Percentiles rank a stretch among this genome's conserved stretches.
Evolutionary conservation across 1,140 invertebrate genomes (phyloP).

Genomic region (Liolophura sinensis): DNA sequence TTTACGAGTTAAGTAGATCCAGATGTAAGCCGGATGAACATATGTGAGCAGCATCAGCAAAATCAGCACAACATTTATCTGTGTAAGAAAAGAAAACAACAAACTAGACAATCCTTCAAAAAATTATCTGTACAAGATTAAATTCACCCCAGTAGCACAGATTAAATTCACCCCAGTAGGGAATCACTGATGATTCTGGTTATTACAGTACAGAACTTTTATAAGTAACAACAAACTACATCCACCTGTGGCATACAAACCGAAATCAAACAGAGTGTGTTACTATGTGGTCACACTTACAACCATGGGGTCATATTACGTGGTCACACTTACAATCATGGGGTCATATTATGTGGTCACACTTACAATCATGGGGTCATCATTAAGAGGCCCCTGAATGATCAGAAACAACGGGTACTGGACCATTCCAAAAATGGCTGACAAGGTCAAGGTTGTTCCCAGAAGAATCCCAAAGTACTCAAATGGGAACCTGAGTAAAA

Average conservation of each 20-base stretch:
- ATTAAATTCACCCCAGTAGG: too few species aligned
- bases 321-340: slow-evolving; percentile 19
- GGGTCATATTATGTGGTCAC: background rate
- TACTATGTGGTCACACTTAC: slow-evolving; percentile 13
- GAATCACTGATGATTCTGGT: too few species aligned
- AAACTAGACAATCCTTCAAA: too few species aligned
- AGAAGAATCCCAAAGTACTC: slow-evolving; percentile 32
- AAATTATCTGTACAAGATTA: too few species aligned
- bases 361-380: slow-evolving; percentile 26
- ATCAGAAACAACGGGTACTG: slow-evolving; percentile 30
- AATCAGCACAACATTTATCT: slow-evolving; percentile 23
- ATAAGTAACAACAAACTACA: background rate
- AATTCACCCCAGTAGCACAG: too few species aligned
- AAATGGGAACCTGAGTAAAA: slow-evolving; percentile 19
- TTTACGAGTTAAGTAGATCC: slow-evolving; percentile 9
- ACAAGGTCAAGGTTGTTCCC: slow-evolving; percentile 24
- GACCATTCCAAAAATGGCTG: slow-evolving; percentile 20
- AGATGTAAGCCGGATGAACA: slow-evolving; percentile 23
- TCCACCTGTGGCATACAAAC: background rate
- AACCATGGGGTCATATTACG: slow-evolving; percentile 16
- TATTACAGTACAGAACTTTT: too few species aligned
- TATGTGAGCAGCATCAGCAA: slow-evolving; percentile 21
- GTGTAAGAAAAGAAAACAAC: slow-evolving; percentile 1
- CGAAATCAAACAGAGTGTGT: background rate
- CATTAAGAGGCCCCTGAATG: slow-evolving; percentile 19